Evolutionary conservation across 2,113 vertebrate species (phyloP), one percentile per base, ranked within the genome.

Genomic region (Tachycineta bicolor): DNA sequence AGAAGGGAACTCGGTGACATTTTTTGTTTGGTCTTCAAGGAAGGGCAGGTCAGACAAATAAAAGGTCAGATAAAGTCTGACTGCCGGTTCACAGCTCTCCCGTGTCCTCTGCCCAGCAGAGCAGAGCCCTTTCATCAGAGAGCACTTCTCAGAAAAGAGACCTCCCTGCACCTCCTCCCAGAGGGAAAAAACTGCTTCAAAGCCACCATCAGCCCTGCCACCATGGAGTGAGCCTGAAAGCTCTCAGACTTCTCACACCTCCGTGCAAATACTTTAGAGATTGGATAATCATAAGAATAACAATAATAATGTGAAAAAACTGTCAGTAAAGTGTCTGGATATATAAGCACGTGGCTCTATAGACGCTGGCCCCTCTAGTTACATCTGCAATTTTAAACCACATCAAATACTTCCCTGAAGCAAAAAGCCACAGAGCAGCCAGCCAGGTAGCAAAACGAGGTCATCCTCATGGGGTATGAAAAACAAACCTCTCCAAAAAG

Each of bases 31-130:
- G 37, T 37, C 76, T 69, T 50, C 33, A 1, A 15, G 55, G 52
- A 47, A 86, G 89, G 91, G 70, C 89, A 83, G 89, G 93, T 63
- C 58, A 4, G 59, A 41, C 26, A 80, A 86, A 80, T 12, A 43
- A 89, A 80, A 92, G 85, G 93, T 94, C 93, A 93, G 82, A 95
- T 88, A 90, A 88, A 67, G 47, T 6, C 73, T 87, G 60, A 26
- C 73, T 63, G 56, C 26, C 0, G 0, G 20, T 31, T 93, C 64
- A 20, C 33, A 23, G 74, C 68, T 77, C 59, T 60, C 20, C 56
- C 2, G 0, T 12, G 31, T 53, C 50, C 80, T 43, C 50, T 86
- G 63, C 37, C 50, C 34, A 12, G 87, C 20, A 2, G 31, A 89
- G 89, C 79, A 50, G 5, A 6, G 82, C 39, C 19, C 34, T 73